These are phyloP conservation scores for Slavum lentiscoides DNA, from an alignment of 2,888 invertebrate species.

Conservation along the genomic window DNA sequence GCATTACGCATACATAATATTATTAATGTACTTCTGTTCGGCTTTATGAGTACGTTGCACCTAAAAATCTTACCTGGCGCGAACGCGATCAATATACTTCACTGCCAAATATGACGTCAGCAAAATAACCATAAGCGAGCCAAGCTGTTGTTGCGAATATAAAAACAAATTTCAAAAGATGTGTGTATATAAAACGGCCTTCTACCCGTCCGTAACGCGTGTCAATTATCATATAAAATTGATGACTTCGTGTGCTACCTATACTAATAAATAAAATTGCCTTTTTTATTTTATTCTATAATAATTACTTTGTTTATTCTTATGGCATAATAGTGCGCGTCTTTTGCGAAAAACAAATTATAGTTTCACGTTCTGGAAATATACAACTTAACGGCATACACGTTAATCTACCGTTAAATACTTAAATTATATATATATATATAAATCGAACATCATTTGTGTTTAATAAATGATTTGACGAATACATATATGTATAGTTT, in stretches of 20 bases:
- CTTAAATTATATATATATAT: too few relatives aligned
- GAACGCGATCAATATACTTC: constrained; percentile 49
- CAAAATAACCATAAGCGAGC: constrained; percentile 43
- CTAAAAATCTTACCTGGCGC: constrained; percentile 49
- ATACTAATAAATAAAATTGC: neutral
- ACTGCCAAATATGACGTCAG: constrained; percentile 52
- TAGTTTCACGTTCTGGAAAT: too few relatives aligned
- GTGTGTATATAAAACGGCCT: constrained; percentile 2
- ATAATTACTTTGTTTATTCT: neutral
- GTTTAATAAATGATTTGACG: too few relatives aligned
- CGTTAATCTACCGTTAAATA: too few relatives aligned
- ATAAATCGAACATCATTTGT: too few relatives aligned
- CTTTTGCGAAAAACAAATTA: too few relatives aligned
- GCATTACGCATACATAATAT: neutral
- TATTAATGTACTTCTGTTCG: neutral
- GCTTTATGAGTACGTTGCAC: constrained; percentile 24
- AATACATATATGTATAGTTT: too few relatives aligned
- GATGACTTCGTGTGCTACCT: neutral
- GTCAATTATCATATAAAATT: constrained; percentile 23
- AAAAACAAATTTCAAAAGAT: constrained; percentile 33
- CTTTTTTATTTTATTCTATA: too few relatives aligned
- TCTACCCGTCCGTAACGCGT: neutral
- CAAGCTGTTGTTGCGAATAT: constrained; percentile 25
- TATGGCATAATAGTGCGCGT: too few relatives aligned
- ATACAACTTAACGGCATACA: too few relatives aligned